Conservation (phyloP, 35 echinoderm and acorn worm species). For the Acanthaster planci region DNA sequence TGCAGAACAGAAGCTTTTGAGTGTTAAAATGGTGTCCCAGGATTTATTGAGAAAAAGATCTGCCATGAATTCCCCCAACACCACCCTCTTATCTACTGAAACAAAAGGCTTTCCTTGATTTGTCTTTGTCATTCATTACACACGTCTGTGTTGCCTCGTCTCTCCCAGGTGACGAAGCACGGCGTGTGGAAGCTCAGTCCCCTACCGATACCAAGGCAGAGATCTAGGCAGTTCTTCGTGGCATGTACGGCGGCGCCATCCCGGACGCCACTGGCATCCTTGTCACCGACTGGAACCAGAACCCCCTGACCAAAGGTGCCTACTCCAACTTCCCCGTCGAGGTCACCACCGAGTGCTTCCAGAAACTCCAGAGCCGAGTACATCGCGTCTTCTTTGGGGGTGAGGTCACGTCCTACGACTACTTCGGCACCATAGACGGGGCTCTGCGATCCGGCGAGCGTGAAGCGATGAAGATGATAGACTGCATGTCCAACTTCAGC, state of each 20-base stretch:
- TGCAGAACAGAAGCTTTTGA: no score
- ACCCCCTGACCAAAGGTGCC: conserved; percentile 35
- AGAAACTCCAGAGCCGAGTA: conserved; percentile 31
- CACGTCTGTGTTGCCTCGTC: no score
- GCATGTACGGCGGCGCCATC: conserved; percentile 33
- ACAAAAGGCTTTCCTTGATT: neutral
- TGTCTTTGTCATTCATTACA: neutral
- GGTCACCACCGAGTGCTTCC: conserved; percentile 11
- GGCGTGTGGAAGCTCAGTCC: conserved; percentile 32
- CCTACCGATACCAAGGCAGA: conserved; percentile 12
- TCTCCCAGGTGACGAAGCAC: conserved; percentile 34
- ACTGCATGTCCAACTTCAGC: neutral
- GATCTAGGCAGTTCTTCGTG: conserved; percentile 23
- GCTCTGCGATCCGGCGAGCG: neutral
- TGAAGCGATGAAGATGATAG: neutral
- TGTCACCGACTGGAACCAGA: conserved; percentile 15
- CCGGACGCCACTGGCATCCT: conserved; percentile 32
- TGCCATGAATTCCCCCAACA: no score
- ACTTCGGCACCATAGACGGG: neutral
- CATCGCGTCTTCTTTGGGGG: conserved; percentile 51
- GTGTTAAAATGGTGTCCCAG: no score
- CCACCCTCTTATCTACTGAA: no score
- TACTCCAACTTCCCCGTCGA: conserved; percentile 43
- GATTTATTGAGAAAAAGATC: no score
- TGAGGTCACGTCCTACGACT: conserved; percentile 9